Evolutionary conservation across 2,888 invertebrate genomes (phyloP), one percentile per base, ranked within the genome.

Genomic region (Drosophila mimetica): DNA sequence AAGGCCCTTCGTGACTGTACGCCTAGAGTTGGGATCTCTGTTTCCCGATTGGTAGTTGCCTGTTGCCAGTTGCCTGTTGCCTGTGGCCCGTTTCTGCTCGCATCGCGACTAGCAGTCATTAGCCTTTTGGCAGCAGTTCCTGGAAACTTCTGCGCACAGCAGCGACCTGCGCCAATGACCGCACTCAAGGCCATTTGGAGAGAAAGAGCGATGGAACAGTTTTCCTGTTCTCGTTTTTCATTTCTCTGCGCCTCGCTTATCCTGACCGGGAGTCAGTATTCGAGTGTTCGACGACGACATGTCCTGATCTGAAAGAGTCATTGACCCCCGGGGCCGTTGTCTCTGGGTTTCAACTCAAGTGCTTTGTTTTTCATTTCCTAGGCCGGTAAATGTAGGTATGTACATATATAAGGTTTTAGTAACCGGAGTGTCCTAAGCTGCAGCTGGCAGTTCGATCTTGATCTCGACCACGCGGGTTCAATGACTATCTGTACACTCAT

Each of bases 201-300:
- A 25, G 25, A 25, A 42, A 42, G 47, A 44, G 58, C 32, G 42
- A 22, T 44, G 50, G 46, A 69, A 76, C 60, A 67, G 71, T 86
- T 86, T 79, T 79, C 83, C 77, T 79, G 74, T 77, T 82, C 86
- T 77, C 86, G 67, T 79, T 85, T 85, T 79, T 77, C 86, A 79
- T 63, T 65, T 52, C 64, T 51, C 36, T 28, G 47, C 7, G 7
- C 42, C 18, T 50, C 52, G 41, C 47, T 61, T 53, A 66, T 79
- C 83, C 77, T 82, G 76, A 76, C 22, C 22, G 22, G 39, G 57
- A 4, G 42, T 52, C n/a, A n/a, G n/a, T n/a, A n/a, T n/a, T n/a
- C n/a, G n/a, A n/a, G n/a, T n/a, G n/a, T n/a, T n/a, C n/a, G n/a
- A n/a, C 70, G 46, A 50, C 77, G 48, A 46, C 77, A 77, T 55